Conservation (phyloP, 2,888 invertebrate species). For the Scaptomyza reducta region DNA sequence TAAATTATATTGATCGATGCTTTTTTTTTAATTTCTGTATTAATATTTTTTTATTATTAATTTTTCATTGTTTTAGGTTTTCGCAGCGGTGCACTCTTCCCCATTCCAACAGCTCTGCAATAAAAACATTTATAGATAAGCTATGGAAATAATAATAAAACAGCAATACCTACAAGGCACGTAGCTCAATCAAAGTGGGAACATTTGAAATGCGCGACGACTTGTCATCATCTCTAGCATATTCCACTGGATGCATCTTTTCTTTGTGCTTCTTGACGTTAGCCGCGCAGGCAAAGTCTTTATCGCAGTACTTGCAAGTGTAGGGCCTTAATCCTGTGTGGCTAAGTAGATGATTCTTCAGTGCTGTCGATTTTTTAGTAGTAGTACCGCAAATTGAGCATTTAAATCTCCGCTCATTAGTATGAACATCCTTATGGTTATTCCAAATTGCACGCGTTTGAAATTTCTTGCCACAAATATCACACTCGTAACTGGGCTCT, state of each 20-base stretch:
- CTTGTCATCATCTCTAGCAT: constrained; percentile 62
- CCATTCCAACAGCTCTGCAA: constrained; percentile 47
- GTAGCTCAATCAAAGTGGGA: constrained; percentile 82
- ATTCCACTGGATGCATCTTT: constrained; percentile 80
- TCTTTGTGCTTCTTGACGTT: constrained; percentile 83
- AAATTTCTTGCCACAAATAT: constrained; percentile 82
- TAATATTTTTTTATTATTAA: not conserved
- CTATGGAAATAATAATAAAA: not conserved
- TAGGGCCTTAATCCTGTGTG: constrained; percentile 83
- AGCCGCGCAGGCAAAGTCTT: constrained; percentile 82
- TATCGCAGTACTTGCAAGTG: constrained; percentile 82
- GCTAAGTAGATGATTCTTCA: constrained; percentile 82
- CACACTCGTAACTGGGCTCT: constrained; percentile 83
- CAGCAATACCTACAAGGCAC: constrained; percentile 73
- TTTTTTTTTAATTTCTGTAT: not conserved
- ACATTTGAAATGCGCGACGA: constrained; percentile 72
- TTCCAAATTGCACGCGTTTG: constrained; percentile 84
- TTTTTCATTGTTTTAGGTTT: constrained; percentile 13
- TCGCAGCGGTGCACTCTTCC: constrained; percentile 38
- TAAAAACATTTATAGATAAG: not conserved
- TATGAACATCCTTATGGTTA: constrained; percentile 84
- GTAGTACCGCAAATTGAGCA: constrained; percentile 81
- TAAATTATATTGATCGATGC: not conserved
- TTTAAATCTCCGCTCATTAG: constrained; percentile 78
- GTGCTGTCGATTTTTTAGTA: constrained; percentile 82